Evolutionary conservation across 2,797 vertebrate species (phyloP).

Genomic region (Gambelia wislizenii): DNA sequence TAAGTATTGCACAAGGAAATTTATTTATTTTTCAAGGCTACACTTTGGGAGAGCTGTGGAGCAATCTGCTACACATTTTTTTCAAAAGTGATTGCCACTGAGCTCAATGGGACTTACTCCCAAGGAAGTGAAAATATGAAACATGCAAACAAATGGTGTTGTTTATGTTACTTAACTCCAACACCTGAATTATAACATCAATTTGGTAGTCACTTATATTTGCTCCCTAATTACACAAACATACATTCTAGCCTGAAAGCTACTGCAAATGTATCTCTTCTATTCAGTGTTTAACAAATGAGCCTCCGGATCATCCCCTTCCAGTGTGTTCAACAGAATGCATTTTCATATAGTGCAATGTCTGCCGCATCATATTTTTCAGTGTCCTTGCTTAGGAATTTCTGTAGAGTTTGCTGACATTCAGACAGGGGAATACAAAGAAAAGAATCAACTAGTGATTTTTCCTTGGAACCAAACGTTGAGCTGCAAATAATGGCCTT

Average conservation of each 20-base stretch:
- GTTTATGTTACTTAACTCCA: no score
- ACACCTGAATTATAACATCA: no score
- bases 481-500: conserved; percentile 36
- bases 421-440: conserved; percentile 49
- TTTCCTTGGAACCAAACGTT: conserved; percentile 31
- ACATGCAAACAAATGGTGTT: no score
- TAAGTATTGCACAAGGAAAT: no score
- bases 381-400: conserved; percentile 44
- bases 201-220: background rate
- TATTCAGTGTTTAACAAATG: conserved; percentile 6
- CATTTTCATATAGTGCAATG: conserved; percentile 38
- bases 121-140: no score
- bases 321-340: conserved; percentile 10
- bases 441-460: conserved; percentile 55
- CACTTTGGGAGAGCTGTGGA: no score
- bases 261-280: conserved; percentile 15
- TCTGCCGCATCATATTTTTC: conserved; percentile 50
- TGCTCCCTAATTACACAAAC: background rate
- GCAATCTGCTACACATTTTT: no score
- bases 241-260: background rate
- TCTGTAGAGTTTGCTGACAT: conserved; percentile 40
- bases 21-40: no score
- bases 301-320: background rate
- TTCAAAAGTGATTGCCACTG: no score
- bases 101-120: no score